These are phyloP conservation scores for Spongilla lacustris DNA, from an alignment of 37 sponge, comb jelly and placozoan genomes.

Conservation along the genomic window DNA sequence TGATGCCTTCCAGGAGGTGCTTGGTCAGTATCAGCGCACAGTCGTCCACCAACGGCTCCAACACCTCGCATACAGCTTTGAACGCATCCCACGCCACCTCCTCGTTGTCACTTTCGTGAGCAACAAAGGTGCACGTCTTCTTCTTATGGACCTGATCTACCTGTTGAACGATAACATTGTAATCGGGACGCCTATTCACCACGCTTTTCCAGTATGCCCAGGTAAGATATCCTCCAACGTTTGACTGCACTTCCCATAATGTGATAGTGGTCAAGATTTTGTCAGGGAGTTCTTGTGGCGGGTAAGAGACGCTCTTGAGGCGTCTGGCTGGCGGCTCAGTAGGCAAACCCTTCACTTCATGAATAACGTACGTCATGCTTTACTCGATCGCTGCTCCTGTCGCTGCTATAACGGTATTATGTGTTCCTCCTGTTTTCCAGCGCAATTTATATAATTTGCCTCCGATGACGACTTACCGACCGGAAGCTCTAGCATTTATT, in stretches of 20 bases:
- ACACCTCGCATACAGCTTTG: not conserved
- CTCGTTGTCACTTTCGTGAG: not conserved
- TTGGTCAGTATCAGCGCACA: not conserved
- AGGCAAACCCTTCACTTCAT: no score
- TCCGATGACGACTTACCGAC: no score
- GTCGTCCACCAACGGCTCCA: slow-evolving; percentile 12
- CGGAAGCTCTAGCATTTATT: no score
- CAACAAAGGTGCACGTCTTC: not conserved
- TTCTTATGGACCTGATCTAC: not conserved
- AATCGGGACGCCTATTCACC: not conserved
- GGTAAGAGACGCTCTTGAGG: no score
- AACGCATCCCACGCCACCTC: not conserved
- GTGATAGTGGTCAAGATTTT: not conserved
- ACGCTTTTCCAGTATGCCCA: slow-evolving; percentile 22
- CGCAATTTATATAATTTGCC: no score
- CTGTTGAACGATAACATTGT: slow-evolving; percentile 16
- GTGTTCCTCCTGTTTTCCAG: no score
- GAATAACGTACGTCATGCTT: no score
- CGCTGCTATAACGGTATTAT: no score
- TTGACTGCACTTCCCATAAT: slow-evolving; percentile 3
- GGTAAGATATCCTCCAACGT: slow-evolving; percentile 2
- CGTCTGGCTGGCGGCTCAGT: no score
- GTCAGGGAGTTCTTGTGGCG: no score
- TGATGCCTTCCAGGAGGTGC: slow-evolving; percentile 9
- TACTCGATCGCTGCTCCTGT: no score